phyloP scores from a whole-genome alignment of 1,140 invertebrate genomes.

The Holotrichia oblita region DNA sequence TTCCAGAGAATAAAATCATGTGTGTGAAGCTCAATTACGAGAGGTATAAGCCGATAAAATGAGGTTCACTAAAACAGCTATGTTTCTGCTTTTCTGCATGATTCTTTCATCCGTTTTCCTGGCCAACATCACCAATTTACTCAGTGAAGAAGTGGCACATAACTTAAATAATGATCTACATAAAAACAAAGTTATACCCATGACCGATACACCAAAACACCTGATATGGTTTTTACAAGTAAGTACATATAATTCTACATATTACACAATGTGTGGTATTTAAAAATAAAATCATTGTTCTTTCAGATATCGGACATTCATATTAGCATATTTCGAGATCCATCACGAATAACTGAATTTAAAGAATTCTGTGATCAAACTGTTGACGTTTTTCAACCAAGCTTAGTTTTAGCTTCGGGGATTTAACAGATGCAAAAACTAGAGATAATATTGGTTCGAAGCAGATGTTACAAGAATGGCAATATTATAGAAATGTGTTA shows the following conservation, averaged over 20 bases:
- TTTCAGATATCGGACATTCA: constrained; percentile 88
- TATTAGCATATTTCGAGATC: constrained; percentile 86
- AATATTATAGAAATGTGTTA: constrained; percentile 78
- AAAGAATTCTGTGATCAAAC: constrained; percentile 83
- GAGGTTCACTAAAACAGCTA: constrained; percentile 64
- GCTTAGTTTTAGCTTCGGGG: constrained; percentile 85
- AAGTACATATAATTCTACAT: constrained; percentile 45
- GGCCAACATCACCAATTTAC: constrained; percentile 66
- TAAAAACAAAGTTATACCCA: constrained; percentile 61
- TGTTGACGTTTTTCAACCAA: constrained; percentile 78
- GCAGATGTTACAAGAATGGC: constrained; percentile 88
- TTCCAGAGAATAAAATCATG: constrained; percentile 18
- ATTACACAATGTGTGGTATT: background rate
- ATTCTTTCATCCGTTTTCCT: constrained; percentile 66
- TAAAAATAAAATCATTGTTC: constrained; percentile 41
- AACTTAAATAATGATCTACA: background rate
- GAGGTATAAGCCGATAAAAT: constrained; percentile 53
- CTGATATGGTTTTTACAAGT: constrained; percentile 84
- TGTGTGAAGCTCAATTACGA: background rate
- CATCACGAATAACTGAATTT: constrained; percentile 77
- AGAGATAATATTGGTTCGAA: constrained; percentile 82
- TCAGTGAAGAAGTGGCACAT: constrained; percentile 61
- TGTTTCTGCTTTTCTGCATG: constrained; percentile 63
- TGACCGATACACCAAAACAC: constrained; percentile 67
- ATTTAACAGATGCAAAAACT: constrained; percentile 90